Evolutionary conservation across 1,140 invertebrate genomes (phyloP), one percentile per base, ranked within the genome.

Genomic region (Neuroterus valhalla): DNA sequence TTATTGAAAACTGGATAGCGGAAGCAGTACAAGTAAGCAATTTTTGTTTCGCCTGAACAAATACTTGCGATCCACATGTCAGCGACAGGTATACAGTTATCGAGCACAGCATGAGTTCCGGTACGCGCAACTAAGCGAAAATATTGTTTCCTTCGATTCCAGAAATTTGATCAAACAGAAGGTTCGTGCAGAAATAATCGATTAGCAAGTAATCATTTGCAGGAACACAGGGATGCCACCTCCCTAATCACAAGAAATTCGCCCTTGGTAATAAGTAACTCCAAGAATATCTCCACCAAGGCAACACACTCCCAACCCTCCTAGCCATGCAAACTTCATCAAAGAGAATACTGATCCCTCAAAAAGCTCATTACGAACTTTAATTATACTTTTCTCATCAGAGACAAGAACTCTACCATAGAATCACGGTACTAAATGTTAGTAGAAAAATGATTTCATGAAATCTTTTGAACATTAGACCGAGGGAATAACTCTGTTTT

Each of bases 151-250:
- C 81, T 80, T 82, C 69, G 75, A 79, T 85, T 82, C 83, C 81
- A 86, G 86, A 85, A 86, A 86, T 85, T 86, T 86, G 85, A 84
- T 87, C 85, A 85, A 86, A 84, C 77, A 76, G 70, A 72, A 66
- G 71, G 76, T 78, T 73, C 72, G 46, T 72, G 45, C 67, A 31
- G 71, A 42, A 72, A 76, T 74, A 26, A 68, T 66, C 72, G 70
- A 77, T 75, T 44, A 74, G 31, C 31, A 66, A 72, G 66, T 62
- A 67, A 68, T 79, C 71, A 46, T 52, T 70, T 70, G 26, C 78
- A 79, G 72, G 70, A 68, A 44, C 31, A 46, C 14, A 48, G 74
- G 68, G n/a, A n/a, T n/a, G n/a, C n/a, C n/a, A n/a, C n/a, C n/a
- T n/a, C n/a, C n/a, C n/a, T n/a, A n/a, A n/a, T n/a, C n/a, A n/a